Evolutionary conservation across 2,113 vertebrate species (phyloP), one percentile per base, ranked within the genome.

Genomic region (Ochotona princeps): DNA sequence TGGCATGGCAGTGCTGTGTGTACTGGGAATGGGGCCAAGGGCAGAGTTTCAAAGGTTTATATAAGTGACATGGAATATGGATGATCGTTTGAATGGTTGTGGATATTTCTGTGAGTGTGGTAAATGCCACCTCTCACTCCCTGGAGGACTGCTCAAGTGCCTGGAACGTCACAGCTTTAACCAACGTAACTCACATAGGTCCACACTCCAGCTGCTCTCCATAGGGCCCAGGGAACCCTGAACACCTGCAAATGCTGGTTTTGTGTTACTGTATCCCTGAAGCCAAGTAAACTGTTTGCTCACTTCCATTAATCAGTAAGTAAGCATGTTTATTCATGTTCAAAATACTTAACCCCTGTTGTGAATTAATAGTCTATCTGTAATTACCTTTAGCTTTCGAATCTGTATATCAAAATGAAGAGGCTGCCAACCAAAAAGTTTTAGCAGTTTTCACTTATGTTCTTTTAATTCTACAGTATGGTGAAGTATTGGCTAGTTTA

Each of bases 401-500:
- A n/a, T 69, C 54, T 7, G 51, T 70, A 4, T 90, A 30, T 21
- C 65, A 82, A 85, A 89, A 69, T 25, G 61, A 92, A 94, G 74
- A 70, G 35, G 25, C 35, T 54, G 6, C 35, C 15, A 61, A 61
- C 69, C 23, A 54, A 70, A 44, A 28, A 63, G 44, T 74, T 84
- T 85, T 72, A 47, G 17, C 8, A 44, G 35, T 86, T 92, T 89
- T 32, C 18, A 32, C 91, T 87, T 87, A 72, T 73, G 38, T 84
- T 83, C 23, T 83, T 73, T 51, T 80, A 96, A 81, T 81, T 88
- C 69, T 69, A 3, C 74, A 57, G 54, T 57, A 51, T 61, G 15
- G 38, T 51, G 35, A 75, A 35, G 20, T 79, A n/a, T 89, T 83
- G 83, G 21, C 60, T 81, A 61, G 35, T 92, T 79, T 89, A 92